phyloP scores from a whole-genome alignment of 2,888 invertebrate species.

The Drosophila lacicola region DNA sequence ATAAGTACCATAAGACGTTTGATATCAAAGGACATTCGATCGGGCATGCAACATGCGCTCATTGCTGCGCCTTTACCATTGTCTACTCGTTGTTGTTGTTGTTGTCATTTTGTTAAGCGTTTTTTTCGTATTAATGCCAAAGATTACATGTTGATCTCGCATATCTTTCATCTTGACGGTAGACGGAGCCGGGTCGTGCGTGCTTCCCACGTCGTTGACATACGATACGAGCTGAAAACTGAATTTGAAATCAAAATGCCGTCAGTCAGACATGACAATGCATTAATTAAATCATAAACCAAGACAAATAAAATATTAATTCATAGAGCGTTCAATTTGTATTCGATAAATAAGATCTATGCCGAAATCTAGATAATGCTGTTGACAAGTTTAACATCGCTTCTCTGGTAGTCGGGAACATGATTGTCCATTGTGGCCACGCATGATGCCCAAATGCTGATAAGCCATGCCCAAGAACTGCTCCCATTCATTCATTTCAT shows the following conservation, averaged over 20 bases:
- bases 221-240: constrained; percentile 68
- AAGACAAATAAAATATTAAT: constrained; percentile 57
- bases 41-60: constrained; percentile 80
- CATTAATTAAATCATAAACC: constrained; percentile 65
- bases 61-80: constrained; percentile 48
- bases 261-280: constrained; percentile 69
- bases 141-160: constrained; percentile 82
- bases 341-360: constrained; percentile 10
- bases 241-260: constrained; percentile 76
- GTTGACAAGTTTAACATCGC: constrained; percentile 68
- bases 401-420: constrained; percentile 62
- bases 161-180: constrained; percentile 79
- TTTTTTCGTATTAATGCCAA: constrained; percentile 71
- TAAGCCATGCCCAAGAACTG: constrained; percentile 51
- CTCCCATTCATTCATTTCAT: constrained; percentile 39
- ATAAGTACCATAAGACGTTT: constrained; percentile 71
- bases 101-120: constrained; percentile 70
- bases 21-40: constrained; percentile 79
- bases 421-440: constrained; percentile 46
- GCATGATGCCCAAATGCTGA: constrained; percentile 53
- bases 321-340: constrained; percentile 27
- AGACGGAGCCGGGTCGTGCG: constrained; percentile 54
- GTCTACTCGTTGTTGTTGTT: constrained; percentile 32
- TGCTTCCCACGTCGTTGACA: constrained; percentile 83
- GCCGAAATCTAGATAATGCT: constrained; percentile 40